Evolutionary conservation across 2,888 invertebrate genomes (phyloP), one percentile per base, ranked within the genome.

Genomic region (Frankliniella fusca): DNA sequence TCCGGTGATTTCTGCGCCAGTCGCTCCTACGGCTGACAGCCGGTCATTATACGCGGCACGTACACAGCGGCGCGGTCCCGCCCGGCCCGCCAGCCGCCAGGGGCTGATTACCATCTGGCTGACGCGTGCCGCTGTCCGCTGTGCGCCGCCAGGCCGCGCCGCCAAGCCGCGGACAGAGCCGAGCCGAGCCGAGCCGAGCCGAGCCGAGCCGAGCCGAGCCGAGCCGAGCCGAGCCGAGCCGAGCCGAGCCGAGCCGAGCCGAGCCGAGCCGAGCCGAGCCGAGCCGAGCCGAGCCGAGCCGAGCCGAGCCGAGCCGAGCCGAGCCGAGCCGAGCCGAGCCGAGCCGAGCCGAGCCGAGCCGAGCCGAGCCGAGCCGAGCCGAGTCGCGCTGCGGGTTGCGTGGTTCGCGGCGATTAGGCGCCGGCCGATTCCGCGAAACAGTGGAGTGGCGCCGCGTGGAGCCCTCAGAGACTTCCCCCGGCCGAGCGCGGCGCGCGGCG

Each of bases 351-450:
- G 15, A n/a, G 61, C 15, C 20, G 61, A n/a, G 61, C 15, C 0
- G 61, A 18, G 61, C 61, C 20, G 61, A 61, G 61, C 61, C 61
- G 61, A 18, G 38, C 38, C 38, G 38, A 38, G 38, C 61, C 18
- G 61, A 61, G 27, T 2, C 70, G 70, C 54, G 15, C 70, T 12
- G 70, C 70, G 70, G 70, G 70, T 76, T 76, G 70, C 70, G 70
- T 76, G 70, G 70, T 9, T 76, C 70, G 70, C 70, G 27, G 27
- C 70, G 70, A 76, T 76, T 76, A 76, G 70, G 70, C 70, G 27
- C 70, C n/a, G 38, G 20, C 27, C 27, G 70, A 76, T 76, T 76
- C 70, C 27, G 70, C 70, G 70, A 76, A 76, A 76, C 70, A 8
- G 70, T 27, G 70, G 70, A 7, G 70, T 27, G 70, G 70, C 0